phyloP scores from a whole-genome alignment of 2,888 invertebrate genomes.

The Adela reaumurella region DNA sequence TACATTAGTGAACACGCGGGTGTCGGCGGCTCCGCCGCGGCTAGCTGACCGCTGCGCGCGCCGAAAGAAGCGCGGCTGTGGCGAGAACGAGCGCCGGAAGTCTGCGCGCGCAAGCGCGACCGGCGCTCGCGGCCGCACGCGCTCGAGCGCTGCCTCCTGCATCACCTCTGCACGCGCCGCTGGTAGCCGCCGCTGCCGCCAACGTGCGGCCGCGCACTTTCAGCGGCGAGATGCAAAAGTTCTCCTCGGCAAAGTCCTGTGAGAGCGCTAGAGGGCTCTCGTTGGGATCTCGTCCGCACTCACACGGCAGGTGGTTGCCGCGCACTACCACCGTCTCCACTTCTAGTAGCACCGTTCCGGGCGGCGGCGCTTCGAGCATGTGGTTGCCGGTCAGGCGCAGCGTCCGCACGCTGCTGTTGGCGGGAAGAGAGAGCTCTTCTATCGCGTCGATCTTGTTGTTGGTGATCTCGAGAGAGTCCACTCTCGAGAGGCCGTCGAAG shows the following conservation, averaged over 20 bases:
- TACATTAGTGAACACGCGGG: not conserved
- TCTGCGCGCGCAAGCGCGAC: slow-evolving; percentile 17
- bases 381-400: slow-evolving; percentile 80
- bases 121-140: slow-evolving; percentile 26
- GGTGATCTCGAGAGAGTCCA: slow-evolving; percentile 70
- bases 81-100: slow-evolving; percentile 22
- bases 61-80: slow-evolving; percentile 32
- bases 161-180: slow-evolving; percentile 33
- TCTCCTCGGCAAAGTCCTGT: slow-evolving; percentile 66
- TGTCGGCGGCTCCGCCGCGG: slow-evolving; percentile 4
- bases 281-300: slow-evolving; percentile 77
- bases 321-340: slow-evolving; percentile 69
- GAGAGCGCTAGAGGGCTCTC: slow-evolving; percentile 70
- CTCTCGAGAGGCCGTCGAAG: slow-evolving; percentile 70
- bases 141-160: slow-evolving; percentile 34
- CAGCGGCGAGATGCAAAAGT: slow-evolving; percentile 82
- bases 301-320: slow-evolving; percentile 83
- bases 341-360: slow-evolving; percentile 64
- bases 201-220: slow-evolving; percentile 77
- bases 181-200: slow-evolving; percentile 41
- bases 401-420: slow-evolving; percentile 66
- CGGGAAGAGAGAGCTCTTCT: slow-evolving; percentile 68
- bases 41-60: slow-evolving; percentile 33
- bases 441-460: slow-evolving; percentile 84
- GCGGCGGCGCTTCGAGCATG: slow-evolving; percentile 70